These are phyloP conservation scores for Drosophila ficusphila DNA, from an alignment of 1,140 invertebrate genomes.

Conservation along the genomic window DNA sequence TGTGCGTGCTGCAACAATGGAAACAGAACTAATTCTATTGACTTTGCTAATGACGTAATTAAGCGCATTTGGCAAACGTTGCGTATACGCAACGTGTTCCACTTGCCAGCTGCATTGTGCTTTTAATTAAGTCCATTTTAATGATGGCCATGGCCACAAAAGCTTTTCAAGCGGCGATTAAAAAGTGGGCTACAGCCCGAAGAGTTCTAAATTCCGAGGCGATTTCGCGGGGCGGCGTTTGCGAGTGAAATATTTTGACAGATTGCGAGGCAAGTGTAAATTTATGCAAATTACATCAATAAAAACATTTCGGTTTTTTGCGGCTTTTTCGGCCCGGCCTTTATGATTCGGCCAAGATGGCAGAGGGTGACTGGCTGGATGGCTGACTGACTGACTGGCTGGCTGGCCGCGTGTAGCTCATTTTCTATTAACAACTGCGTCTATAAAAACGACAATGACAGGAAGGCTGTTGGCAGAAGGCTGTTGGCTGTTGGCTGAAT, in stretches of 20 bases:
- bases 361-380: neutral
- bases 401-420: constrained; percentile 70
- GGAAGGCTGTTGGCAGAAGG: constrained; percentile 13
- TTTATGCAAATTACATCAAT: constrained; percentile 82
- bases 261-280: constrained; percentile 78
- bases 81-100: constrained; percentile 67
- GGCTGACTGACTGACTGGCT: constrained; percentile 17
- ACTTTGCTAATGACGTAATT: constrained; percentile 82
- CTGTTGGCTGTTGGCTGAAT: constrained; percentile 8
- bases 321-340: constrained; percentile 41
- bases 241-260: constrained; percentile 69
- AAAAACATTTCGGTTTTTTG: constrained; percentile 75
- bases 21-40: constrained; percentile 75
- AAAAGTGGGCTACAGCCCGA: constrained; percentile 6
- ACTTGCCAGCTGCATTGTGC: constrained; percentile 43
- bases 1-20: constrained; percentile 24
- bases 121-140: constrained; percentile 77
- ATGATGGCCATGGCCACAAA: constrained; percentile 62
- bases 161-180: constrained; percentile 45
- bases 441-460: constrained; percentile 72
- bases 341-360: constrained; percentile 78
- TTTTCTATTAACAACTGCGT: constrained; percentile 82
- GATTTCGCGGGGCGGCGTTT: neutral
- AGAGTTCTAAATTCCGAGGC: constrained; percentile 7
- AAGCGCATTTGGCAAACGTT: constrained; percentile 66